Evolutionary conservation across 2,797 vertebrate species (phyloP).

Genomic region (Gambelia wislizenii): DNA sequence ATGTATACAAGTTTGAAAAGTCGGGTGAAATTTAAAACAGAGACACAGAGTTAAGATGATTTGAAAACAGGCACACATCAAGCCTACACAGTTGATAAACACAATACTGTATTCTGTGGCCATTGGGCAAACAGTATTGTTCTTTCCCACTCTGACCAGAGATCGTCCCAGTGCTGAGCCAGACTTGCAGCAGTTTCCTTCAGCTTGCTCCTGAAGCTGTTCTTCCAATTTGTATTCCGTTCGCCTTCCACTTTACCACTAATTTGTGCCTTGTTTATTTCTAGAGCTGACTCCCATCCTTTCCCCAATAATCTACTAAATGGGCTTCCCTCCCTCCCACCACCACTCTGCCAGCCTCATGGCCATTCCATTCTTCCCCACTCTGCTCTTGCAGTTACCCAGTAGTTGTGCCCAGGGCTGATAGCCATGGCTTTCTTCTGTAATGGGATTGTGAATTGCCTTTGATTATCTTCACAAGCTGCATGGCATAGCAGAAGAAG

Average conservation of each 20-base stretch:
- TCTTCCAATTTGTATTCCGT: constrained; percentile 18
- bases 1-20: constrained; percentile 27
- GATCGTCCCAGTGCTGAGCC: background rate
- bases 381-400: constrained; percentile 53
- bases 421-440: constrained; percentile 42
- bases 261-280: constrained; percentile 52
- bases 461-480: constrained; percentile 62
- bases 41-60: background rate
- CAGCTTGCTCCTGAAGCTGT: background rate
- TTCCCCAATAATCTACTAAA: constrained; percentile 41
- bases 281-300: background rate
- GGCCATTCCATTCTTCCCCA: constrained; percentile 54
- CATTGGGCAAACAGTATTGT: background rate
- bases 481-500: constrained; percentile 13
- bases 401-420: constrained; percentile 51
- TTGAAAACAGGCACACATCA: background rate
- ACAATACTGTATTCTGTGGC: background rate
- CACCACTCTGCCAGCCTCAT: background rate
- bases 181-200: background rate
- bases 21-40: constrained; percentile 10
- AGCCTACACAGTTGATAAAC: background rate
- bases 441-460: constrained; percentile 63
- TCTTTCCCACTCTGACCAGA: background rate
- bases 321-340: constrained; percentile 44
- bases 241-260: constrained; percentile 7